A percentile compares a stretch with the other conserved stretches of the same genome.
Conservation (phyloP, 2,797 vertebrate species). For the Pangasius macronema region DNA sequence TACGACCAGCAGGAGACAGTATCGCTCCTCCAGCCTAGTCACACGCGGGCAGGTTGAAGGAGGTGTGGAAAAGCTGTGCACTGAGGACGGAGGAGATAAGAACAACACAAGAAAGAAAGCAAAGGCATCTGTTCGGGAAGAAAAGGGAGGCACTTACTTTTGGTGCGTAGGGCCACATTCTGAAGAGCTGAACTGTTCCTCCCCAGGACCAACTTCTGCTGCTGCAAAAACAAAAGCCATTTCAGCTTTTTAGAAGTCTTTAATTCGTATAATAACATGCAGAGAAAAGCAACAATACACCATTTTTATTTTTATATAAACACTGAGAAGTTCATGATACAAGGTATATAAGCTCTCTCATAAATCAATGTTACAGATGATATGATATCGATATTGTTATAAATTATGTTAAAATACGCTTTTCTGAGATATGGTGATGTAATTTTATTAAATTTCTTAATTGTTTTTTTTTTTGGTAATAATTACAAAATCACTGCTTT, state of each 20-base stretch:
- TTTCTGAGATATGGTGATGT: neutral
- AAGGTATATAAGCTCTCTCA: too few relatives aligned
- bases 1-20: constrained; percentile 20
- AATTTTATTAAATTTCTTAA: neutral
- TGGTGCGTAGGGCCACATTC: constrained; percentile 79
- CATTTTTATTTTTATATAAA: neutral
- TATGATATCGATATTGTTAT: neutral
- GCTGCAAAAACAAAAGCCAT: constrained; percentile 66
- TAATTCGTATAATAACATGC: neutral
- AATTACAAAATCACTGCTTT: neutral
- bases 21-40: neutral
- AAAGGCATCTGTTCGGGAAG: neutral
- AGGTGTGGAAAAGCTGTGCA: neutral
- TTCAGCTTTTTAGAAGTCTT: neutral
- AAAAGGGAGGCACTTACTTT: constrained; percentile 54
- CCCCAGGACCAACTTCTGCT: constrained; percentile 85
- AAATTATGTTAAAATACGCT: neutral
- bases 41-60: neutral
- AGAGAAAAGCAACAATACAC: neutral
- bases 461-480: neutral
- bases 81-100: neutral
- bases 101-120: neutral
- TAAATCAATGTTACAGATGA: neutral
- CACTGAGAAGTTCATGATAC: neutral
- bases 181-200: constrained; percentile 88